phyloP scores from a whole-genome alignment of 2,888 invertebrate genomes.

The Cephus pygmeus region DNA sequence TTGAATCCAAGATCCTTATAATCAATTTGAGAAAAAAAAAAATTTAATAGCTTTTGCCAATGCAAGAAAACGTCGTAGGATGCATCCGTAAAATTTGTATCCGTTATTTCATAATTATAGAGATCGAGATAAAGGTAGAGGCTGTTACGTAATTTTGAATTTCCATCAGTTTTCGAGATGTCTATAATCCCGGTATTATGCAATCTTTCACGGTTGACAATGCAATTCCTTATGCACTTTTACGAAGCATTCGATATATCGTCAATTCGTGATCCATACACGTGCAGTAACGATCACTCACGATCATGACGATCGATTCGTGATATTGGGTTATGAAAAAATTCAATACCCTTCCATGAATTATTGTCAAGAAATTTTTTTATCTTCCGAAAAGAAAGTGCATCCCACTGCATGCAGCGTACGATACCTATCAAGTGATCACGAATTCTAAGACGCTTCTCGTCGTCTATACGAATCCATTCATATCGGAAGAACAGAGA shows the following conservation, averaged over 20 bases:
- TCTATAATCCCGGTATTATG: background rate
- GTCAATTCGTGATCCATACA: background rate
- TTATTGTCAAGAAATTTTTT: background rate
- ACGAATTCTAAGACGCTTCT: background rate
- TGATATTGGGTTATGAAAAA: too few relatives aligned
- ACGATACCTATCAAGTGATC: background rate
- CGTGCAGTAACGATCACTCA: background rate
- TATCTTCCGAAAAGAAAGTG: background rate
- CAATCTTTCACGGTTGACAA: background rate
- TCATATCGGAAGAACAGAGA: background rate
- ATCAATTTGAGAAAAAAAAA: background rate
- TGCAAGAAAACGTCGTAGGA: background rate
- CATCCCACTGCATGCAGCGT: background rate
- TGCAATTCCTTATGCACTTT: background rate
- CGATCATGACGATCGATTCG: background rate
- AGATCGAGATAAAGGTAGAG: background rate
- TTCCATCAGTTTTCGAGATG: background rate
- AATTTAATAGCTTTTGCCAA: background rate
- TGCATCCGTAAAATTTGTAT: background rate
- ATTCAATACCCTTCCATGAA: background rate
- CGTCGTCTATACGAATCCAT: background rate
- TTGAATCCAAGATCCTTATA: background rate
- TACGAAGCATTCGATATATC: background rate
- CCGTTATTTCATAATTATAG: background rate
- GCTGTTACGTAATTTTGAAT: background rate